Evolutionary conservation across 2,797 vertebrate species (phyloP).

Genomic region (Lepus oiostolus): DNA sequence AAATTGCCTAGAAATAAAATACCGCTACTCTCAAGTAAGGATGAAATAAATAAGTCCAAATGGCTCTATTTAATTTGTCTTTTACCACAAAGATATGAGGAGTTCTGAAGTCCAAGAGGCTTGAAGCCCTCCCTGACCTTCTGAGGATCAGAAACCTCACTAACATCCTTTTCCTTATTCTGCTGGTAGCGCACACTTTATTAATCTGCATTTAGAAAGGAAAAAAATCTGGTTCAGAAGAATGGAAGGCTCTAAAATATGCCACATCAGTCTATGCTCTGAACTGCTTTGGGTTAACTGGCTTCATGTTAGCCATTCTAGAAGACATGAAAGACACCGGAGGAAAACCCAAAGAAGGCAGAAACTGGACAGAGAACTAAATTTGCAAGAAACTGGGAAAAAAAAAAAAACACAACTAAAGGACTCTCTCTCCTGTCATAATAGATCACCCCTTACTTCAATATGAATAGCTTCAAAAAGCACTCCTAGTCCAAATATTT

Average conservation of each 20-base stretch:
- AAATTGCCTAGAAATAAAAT: conserved; percentile 50
- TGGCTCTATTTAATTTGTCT: conserved; percentile 86
- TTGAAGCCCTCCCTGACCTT: conserved; percentile 88
- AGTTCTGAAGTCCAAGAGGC: conserved; percentile 88
- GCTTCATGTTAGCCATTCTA: conserved; percentile 67
- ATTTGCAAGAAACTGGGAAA: background rate
- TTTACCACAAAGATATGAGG: conserved; percentile 88
- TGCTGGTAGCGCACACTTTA: conserved; percentile 85
- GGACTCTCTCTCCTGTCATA: background rate
- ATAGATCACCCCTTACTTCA: background rate
- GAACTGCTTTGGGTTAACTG: conserved; percentile 75
- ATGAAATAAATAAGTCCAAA: conserved; percentile 83
- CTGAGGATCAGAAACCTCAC: conserved; percentile 87
- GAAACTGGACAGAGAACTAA: background rate
- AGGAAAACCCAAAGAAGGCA: background rate
- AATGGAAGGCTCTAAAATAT: conserved; percentile 83
- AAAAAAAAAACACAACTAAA: background rate
- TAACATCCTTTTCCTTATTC: conserved; percentile 88
- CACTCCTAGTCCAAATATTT: background rate
- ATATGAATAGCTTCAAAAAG: background rate
- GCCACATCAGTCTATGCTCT: conserved; percentile 70
- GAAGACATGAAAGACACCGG: conserved; percentile 65
- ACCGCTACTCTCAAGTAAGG: conserved; percentile 81
- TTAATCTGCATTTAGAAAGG: conserved; percentile 88
- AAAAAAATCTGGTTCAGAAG: conserved; percentile 87